Evolutionary conservation across 2,113 vertebrate species (phyloP).

Genomic region (Cyanoderma ruficeps): DNA sequence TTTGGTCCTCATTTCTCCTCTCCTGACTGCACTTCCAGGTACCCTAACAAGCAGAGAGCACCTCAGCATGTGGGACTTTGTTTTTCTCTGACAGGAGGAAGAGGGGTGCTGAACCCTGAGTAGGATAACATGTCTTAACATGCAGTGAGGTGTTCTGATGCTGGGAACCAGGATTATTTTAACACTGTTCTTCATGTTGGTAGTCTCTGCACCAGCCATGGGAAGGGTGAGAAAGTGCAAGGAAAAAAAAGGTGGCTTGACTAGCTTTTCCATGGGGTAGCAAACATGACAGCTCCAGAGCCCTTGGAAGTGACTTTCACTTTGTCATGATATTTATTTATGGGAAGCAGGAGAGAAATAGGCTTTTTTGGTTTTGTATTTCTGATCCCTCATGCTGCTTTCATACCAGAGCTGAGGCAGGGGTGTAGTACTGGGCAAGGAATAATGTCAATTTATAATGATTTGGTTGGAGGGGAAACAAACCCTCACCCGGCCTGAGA

Average conservation of each 20-base stretch:
- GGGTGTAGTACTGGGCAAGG: not conserved
- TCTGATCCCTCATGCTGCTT: not conserved
- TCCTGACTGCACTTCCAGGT: constrained; percentile 51
- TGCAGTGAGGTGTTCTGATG: not conserved
- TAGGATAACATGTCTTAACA: not conserved
- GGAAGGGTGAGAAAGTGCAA: not conserved
- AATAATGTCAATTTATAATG: not conserved
- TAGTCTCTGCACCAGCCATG: not conserved
- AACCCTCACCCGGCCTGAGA: not conserved
- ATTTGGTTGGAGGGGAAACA: constrained; percentile 16
- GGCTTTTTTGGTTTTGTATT: not conserved
- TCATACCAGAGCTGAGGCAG: not conserved
- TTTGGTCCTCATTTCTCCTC: constrained; percentile 33
- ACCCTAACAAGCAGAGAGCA: not conserved
- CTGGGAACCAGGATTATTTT: not conserved
- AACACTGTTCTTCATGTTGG: rapidly evolving
- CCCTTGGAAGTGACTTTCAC: not conserved
- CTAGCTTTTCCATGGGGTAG: not conserved
- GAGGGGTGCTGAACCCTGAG: constrained; percentile 12
- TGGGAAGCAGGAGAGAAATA: not conserved
- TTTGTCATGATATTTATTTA: not conserved
- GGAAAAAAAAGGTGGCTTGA: not conserved
- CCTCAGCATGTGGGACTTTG: not conserved
- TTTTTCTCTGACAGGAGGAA: not conserved
- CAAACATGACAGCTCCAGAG: not conserved